Base-by-base conservation (phyloP, 2,888 invertebrate genomes). In the Melipona bicolor region DNA sequence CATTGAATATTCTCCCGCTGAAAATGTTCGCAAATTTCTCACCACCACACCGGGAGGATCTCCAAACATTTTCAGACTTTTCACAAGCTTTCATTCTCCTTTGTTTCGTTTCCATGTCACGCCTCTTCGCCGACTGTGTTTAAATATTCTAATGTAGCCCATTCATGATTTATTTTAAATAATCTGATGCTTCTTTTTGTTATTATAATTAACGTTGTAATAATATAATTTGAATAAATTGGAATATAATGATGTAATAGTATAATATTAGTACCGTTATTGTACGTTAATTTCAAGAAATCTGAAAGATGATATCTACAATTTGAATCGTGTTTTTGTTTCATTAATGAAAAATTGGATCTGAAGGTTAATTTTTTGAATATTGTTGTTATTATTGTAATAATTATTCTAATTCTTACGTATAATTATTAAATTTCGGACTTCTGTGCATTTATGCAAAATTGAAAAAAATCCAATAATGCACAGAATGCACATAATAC, bases 1-100 rank as follows among this genome's bases (percentile, higher is more conserved):
- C 59, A n/a, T 56, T 17, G 50, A 67, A 59, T 75, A 67, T 75
- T 27, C 17, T 75, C 50, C 32, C 21, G 21, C 32, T n/a, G 21
- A 27, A 32, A 75, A 62, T 50, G 36, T 75, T 52, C 17, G 43
- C 24, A 27, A 36, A 75, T 52, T 65, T 50, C 56, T 43, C 32
- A 6, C 54, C 59, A 13, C 24, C 21, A 6, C 59, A 6, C 24
- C 17, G 9, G 1, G 24, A n/a, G 24, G 6, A 24, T 54, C 27
- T 15, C n/a, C 15, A 24, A 62, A 36, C 56, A 59, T 59, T n/a
- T n/a, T 59, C 56, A 59, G n/a, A 59, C 13, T 50, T 49, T 49
- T 3, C 59, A 36, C 32, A 19, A 59, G 5, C 27, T n/a, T 59
- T 19, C 56, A 0, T 36, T 1, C 32, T 19, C 27, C 19, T 56